Evolutionary conservation across 2,888 invertebrate species (phyloP), one percentile per base, ranked within the genome.

Genomic region (Nasonia oneida): DNA sequence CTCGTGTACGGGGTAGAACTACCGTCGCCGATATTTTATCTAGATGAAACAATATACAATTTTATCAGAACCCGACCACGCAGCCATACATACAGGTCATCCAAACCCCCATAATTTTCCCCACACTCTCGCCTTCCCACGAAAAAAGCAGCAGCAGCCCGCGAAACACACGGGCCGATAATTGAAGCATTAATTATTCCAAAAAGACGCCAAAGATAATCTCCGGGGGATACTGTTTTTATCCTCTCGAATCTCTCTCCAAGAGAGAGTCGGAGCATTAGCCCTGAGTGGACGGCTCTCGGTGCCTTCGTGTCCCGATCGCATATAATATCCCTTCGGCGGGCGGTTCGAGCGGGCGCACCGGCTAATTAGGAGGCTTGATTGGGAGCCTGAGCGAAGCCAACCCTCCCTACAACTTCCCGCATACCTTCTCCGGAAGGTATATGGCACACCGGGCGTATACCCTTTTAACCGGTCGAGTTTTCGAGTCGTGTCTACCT

Each of bases 311-410:
- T 78, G 78, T 78, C 77, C 23, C 78, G 78, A 82, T 82, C 73
- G 81, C 80, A 53, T 82, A 78, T 85, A 78, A 81, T 85, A 78
- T 78, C 80, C 77, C 73, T 74, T 39, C 47, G 64, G 53, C 77
- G 73, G 82, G 81, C 74, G 81, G 81, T 85, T 67, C 15, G 57
- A 29, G 61, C 53, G 53, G 47, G 29, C 87, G 87, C 88, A 87
- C 89, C 88, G 89, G 89, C 90, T 92, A 92, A 92, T 92, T 92
- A 92, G 90, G 89, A 89, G 89, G 88, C 90, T 90, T 89, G 91
- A 92, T 92, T 91, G 91, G 89, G 89, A 88, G 86, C 84, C 87
- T 80, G 70, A 78, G 39, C 57, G 29, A 29, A 29, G 18, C 67
- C 67, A 73, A 42, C 79, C 82, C 76, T 29, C 76, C 53, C 82